Percentiles rank a stretch among this genome's conserved stretches.
phyloP scores from a whole-genome alignment of 2,113 vertebrate genomes.

The Cettia cetti region DNA sequence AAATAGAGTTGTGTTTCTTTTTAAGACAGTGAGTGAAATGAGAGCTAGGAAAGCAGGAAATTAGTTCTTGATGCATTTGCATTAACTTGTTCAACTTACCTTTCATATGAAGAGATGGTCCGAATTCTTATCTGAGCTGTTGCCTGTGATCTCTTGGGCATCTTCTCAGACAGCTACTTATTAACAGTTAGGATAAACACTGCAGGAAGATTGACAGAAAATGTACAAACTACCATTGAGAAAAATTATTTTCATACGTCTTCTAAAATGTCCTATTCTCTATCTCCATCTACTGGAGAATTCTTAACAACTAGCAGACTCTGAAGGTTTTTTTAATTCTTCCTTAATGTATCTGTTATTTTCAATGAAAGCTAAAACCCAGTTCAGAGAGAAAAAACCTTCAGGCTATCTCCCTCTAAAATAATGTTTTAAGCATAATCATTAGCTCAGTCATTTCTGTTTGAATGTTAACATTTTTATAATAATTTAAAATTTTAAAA shows the following conservation, averaged over 20 bases:
- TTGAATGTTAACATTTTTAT: neutral
- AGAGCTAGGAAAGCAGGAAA: neutral
- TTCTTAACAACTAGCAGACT: neutral
- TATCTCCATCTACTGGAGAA: slow-evolving; percentile 42
- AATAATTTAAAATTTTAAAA: neutral
- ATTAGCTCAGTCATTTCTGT: neutral
- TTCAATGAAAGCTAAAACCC: neutral
- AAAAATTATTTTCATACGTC: neutral
- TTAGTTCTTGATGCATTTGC: neutral
- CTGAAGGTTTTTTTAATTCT: neutral
- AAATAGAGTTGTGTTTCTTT: neutral
- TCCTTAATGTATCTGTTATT: neutral
- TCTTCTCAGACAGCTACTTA: neutral
- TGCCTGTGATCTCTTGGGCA: neutral
- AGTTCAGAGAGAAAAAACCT: neutral
- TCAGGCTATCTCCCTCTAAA: neutral
- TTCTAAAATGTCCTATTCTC: neutral
- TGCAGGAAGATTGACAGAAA: neutral
- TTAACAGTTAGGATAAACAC: neutral
- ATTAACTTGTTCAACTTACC: neutral
- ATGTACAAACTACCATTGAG: neutral
- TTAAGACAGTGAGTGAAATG: neutral
- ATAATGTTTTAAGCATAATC: neutral
- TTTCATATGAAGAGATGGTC: neutral
- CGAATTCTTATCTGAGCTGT: neutral